These are phyloP conservation scores for Delphinapterus leucas DNA, from an alignment of 2,113 vertebrate genomes.

Conservation along the genomic window DNA sequence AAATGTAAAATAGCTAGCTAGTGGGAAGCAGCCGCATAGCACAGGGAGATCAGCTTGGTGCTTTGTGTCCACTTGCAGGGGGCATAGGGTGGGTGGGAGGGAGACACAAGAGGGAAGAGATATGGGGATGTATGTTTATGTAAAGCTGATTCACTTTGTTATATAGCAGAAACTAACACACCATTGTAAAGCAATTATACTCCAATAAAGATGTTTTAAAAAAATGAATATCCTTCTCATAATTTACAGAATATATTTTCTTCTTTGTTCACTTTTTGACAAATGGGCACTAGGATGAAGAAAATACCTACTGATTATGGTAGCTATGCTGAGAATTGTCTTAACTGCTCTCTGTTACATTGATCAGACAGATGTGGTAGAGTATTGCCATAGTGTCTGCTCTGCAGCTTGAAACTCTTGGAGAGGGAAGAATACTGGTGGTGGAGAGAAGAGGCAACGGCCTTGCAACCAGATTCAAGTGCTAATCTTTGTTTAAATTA, in stretches of 20 bases:
- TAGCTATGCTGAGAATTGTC: neutral
- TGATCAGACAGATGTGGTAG: neutral
- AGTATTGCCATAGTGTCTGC: neutral
- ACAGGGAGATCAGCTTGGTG: no score
- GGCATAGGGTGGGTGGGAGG: no score
- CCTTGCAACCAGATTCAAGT: neutral
- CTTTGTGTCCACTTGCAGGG: no score
- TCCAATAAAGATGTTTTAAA: no score
- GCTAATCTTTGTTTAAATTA: neutral
- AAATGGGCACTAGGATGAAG: neutral
- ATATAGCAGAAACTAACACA: no score
- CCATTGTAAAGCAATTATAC: no score
- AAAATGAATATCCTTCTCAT: neutral
- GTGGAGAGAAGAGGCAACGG: neutral
- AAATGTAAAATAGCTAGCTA: no score
- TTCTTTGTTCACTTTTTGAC: neutral
- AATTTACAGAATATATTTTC: neutral
- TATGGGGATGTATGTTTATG: no score
- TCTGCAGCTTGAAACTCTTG: neutral
- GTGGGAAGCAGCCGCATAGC: no score
- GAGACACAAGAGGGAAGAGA: no score
- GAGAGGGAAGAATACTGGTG: neutral
- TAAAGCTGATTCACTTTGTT: no score
- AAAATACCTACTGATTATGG: neutral
- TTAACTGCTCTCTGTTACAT: neutral